Evolutionary conservation across 1,140 invertebrate genomes (phyloP).

Genomic region (Nomia melanderi): DNA sequence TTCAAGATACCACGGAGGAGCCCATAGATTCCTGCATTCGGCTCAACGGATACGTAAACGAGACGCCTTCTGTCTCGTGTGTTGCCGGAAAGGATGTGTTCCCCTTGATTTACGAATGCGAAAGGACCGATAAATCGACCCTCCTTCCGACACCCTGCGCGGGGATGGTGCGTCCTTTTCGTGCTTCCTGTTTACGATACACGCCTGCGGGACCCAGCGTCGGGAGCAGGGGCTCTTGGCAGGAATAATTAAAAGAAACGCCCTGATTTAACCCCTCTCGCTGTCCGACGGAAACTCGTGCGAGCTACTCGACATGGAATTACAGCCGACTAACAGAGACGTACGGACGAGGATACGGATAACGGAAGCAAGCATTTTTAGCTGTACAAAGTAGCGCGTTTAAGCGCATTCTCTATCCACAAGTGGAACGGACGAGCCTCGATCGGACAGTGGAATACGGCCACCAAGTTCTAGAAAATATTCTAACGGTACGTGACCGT

Average conservation of each 20-base stretch:
- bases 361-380: too few relatives aligned
- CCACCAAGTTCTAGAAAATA: too few relatives aligned
- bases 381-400: too few relatives aligned
- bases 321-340: too few relatives aligned
- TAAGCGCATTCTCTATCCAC: too few relatives aligned
- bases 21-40: conserved; percentile 71
- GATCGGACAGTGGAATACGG: not conserved
- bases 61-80: conserved; percentile 67
- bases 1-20: conserved; percentile 56
- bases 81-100: conserved; percentile 75
- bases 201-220: not conserved
- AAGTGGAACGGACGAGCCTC: too few relatives aligned
- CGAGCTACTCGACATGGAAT: too few relatives aligned
- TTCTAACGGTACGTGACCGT: too few relatives aligned
- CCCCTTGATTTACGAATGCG: conserved; percentile 74
- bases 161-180: conserved; percentile 48
- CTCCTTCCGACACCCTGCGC: conserved; percentile 58
- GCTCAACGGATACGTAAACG: conserved; percentile 65
- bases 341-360: too few relatives aligned
- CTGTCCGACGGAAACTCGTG: too few relatives aligned
- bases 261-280: too few relatives aligned
- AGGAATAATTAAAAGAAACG: not conserved
- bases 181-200: conserved; percentile 20
- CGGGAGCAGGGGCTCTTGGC: not conserved
- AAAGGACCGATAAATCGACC: conserved; percentile 72